phyloP scores from a whole-genome alignment of 2,888 invertebrate species.

The Perizoma affinitatum region DNA sequence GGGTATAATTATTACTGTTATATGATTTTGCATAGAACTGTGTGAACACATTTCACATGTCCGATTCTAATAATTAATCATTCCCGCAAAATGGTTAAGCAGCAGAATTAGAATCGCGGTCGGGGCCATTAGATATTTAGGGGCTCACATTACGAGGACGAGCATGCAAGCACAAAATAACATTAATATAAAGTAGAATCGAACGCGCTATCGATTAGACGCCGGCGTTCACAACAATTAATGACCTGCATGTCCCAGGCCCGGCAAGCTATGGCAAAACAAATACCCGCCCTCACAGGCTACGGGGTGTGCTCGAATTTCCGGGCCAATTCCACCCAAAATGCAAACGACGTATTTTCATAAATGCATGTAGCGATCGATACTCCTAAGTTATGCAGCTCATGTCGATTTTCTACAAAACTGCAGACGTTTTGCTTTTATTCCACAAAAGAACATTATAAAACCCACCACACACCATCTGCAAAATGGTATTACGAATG shows the following conservation, averaged over 20 bases:
- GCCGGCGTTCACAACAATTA: constrained; percentile 83
- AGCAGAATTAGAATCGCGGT: constrained; percentile 33
- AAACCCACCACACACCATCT: neutral
- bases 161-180: constrained; percentile 75
- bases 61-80: constrained; percentile 32
- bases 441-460: neutral
- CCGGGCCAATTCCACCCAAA: constrained; percentile 30
- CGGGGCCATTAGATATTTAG: constrained; percentile 52
- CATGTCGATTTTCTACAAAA: constrained; percentile 21
- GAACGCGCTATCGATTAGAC: constrained; percentile 83
- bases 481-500: neutral
- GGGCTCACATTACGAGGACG: constrained; percentile 45
- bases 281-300: constrained; percentile 78
- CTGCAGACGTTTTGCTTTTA: neutral
- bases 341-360: constrained; percentile 33
- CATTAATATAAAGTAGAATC: constrained; percentile 84
- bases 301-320: constrained; percentile 59
- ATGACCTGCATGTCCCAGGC: constrained; percentile 83
- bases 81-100: constrained; percentile 36
- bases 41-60: constrained; percentile 4
- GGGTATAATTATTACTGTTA: no score
- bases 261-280: constrained; percentile 83
- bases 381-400: constrained; percentile 25
- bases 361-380: constrained; percentile 25
- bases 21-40: no score